Evolutionary conservation across 2,888 invertebrate species (phyloP).

Genomic region (Drosophila gaucha): DNA sequence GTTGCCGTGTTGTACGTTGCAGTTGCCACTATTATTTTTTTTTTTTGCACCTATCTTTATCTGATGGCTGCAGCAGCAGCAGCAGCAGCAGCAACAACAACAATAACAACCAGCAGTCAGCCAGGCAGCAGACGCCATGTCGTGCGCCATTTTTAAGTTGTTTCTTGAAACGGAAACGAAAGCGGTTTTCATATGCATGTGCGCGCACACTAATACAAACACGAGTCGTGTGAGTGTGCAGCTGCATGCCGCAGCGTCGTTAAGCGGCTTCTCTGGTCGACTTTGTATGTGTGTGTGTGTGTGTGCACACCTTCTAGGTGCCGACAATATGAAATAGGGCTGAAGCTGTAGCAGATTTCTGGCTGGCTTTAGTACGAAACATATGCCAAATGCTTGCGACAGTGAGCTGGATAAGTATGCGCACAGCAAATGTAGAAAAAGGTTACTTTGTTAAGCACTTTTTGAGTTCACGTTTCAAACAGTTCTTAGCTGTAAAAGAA

Average conservation of each 20-base stretch:
- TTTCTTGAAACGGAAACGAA: slow-evolving; percentile 79
- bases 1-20: slow-evolving; percentile 49
- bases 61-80: slow-evolving; percentile 61
- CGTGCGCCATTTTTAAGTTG: slow-evolving; percentile 77
- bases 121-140: slow-evolving; percentile 54
- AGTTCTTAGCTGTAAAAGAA: background rate
- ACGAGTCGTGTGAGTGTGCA: slow-evolving; percentile 23
- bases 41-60: slow-evolving; percentile 75
- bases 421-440: slow-evolving; percentile 14
- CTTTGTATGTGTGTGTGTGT: slow-evolving; percentile 20
- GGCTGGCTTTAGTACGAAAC: slow-evolving; percentile 36
- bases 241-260: slow-evolving; percentile 40
- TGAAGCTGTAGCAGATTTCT: slow-evolving; percentile 56
- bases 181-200: slow-evolving; percentile 80
- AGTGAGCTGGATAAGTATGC: slow-evolving; percentile 34
- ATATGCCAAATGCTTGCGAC: slow-evolving; percentile 48
- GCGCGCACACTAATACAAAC: slow-evolving; percentile 45
- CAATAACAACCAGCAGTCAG: slow-evolving; percentile 24
- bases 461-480: slow-evolving; percentile 8
- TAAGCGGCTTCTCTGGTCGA: slow-evolving; percentile 45
- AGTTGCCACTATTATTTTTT: slow-evolving; percentile 56
- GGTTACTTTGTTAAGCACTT: slow-evolving; percentile 7
- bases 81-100: slow-evolving; percentile 12
- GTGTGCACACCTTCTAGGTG: slow-evolving; percentile 52
- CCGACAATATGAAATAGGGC: slow-evolving; percentile 71